A percentile compares a stretch with the other conserved stretches of the same genome.
These are phyloP conservation scores for Eulemur rufifrons DNA, from an alignment of 2,113 vertebrate species.

Conservation along the genomic window DNA sequence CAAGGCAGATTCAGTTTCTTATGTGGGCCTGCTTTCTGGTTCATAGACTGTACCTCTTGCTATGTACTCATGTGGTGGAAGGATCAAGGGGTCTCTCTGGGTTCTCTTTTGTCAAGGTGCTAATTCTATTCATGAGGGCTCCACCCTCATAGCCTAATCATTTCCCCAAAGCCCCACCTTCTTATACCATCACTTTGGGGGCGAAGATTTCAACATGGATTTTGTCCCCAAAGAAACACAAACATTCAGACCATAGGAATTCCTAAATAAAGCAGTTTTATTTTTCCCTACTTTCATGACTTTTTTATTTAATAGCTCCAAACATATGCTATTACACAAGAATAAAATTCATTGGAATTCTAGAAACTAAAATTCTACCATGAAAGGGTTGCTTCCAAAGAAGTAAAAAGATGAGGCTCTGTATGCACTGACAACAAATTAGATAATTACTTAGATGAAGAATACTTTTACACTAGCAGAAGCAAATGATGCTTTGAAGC, in stretches of 20 bases:
- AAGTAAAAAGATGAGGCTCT: neutral
- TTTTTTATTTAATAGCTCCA: slow-evolving; percentile 1
- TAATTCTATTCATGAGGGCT: neutral
- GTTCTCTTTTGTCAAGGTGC: neutral
- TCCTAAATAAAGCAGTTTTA: neutral
- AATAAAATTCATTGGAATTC: slow-evolving; percentile 1
- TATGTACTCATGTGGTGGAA: neutral
- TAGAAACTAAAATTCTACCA: slow-evolving; percentile 27
- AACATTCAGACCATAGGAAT: neutral
- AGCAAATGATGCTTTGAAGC: neutral
- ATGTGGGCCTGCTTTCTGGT: neutral
- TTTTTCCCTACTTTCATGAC: neutral
- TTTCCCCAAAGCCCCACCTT: neutral
- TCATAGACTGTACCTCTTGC: neutral
- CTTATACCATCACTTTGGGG: neutral
- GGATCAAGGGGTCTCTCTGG: neutral
- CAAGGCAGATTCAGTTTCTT: neutral
- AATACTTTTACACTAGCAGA: neutral
- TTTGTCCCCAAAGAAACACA: neutral
- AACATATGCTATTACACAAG: neutral
- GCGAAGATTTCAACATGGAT: neutral
- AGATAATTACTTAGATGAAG: neutral
- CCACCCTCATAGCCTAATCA: neutral
- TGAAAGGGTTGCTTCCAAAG: neutral
- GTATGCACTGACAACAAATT: neutral